Conservation (phyloP, 1,140 invertebrate genomes). For the Meloidogyne floridensis region DNA sequence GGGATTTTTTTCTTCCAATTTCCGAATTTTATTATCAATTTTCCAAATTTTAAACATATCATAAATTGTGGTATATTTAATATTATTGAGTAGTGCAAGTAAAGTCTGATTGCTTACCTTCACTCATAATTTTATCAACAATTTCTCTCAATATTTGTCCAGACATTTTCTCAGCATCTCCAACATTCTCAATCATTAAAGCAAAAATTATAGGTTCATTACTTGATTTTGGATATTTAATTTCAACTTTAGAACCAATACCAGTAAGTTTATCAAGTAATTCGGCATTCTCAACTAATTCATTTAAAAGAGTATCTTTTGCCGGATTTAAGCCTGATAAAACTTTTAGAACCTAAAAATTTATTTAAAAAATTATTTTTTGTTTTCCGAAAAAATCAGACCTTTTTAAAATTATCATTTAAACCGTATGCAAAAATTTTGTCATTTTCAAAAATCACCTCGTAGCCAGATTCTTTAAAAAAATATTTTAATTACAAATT, state of each 20-base stretch:
- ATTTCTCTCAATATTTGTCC: not conserved
- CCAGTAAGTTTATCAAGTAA: not conserved
- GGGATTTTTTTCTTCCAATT: too few relatives aligned
- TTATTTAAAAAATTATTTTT: conserved; percentile 5
- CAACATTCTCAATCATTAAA: not conserved
- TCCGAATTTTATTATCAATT: too few relatives aligned
- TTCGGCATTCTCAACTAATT: not conserved
- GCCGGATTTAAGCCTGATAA: not conserved
- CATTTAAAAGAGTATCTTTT: not conserved
- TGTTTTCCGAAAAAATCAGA: not conserved
- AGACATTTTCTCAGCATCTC: conserved; percentile 9
- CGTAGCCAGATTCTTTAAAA: not conserved
- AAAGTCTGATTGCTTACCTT: not conserved
- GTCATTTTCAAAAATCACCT: not conserved
- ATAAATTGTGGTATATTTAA: too few relatives aligned
- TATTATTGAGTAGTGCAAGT: too few relatives aligned
- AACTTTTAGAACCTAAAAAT: conserved; percentile 2
- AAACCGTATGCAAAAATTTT: not conserved
- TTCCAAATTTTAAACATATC: too few relatives aligned
- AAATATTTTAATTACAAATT: too few relatives aligned
- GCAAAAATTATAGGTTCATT: not conserved
- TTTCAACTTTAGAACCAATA: not conserved
- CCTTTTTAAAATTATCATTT: not conserved
- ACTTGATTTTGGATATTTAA: not conserved
- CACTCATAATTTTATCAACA: not conserved